phyloP scores from a whole-genome alignment of 2,797 vertebrate genomes.

The Platyrinchus mystaceus region DNA sequence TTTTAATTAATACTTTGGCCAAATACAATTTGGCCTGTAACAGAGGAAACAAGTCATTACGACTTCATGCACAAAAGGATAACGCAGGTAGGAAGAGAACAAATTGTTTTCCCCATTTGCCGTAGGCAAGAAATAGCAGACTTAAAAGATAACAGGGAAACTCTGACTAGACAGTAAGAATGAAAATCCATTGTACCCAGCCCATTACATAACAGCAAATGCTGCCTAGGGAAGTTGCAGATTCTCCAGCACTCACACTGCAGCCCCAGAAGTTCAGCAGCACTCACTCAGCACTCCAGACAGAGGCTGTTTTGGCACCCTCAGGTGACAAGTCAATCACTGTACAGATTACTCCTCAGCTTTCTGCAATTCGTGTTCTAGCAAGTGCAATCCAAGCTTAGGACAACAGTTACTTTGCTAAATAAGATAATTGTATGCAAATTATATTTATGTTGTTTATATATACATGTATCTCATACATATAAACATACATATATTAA shows the following conservation, averaged over 20 bases:
- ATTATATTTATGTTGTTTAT: neutral
- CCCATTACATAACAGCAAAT: neutral
- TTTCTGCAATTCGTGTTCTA: neutral
- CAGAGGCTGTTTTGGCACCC: neutral
- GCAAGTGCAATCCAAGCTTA: neutral
- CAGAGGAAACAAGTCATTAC: neutral
- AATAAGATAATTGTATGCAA: neutral
- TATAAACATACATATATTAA: neutral
- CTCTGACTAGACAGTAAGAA: neutral
- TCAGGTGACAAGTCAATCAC: neutral
- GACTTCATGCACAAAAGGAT: neutral
- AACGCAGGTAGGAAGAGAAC: neutral
- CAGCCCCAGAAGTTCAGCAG: neutral
- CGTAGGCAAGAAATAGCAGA: neutral
- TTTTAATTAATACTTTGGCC: neutral
- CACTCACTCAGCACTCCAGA: neutral
- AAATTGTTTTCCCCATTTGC: neutral
- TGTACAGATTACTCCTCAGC: neutral
- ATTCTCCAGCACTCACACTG: rapidly evolving
- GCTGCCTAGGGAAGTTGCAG: neutral
- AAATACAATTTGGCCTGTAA: neutral
- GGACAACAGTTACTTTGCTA: neutral
- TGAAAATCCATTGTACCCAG: neutral
- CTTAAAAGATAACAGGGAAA: neutral
- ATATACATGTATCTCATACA: neutral